Conservation (phyloP, 2,888 invertebrate species). For the Rambutsinella grinnellia region DNA sequence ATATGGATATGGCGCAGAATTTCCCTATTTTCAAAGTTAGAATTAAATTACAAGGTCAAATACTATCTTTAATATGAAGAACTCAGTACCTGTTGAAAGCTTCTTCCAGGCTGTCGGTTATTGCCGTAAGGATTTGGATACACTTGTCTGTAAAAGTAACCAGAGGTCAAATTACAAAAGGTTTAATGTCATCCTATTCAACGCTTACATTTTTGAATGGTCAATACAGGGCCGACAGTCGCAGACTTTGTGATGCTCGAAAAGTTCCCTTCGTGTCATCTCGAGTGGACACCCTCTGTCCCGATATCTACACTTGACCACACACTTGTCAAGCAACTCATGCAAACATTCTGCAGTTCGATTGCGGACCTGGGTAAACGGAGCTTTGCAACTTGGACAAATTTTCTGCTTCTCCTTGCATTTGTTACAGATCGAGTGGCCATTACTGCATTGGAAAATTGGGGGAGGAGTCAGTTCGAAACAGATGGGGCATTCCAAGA, state of each 20-base stretch:
- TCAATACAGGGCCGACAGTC: too few species aligned
- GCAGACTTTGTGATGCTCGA: conserved; percentile 26
- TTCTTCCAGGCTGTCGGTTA: conserved; percentile 33
- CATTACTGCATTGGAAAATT: conserved; percentile 42
- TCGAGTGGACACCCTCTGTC: conserved; percentile 33
- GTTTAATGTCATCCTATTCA: neutral
- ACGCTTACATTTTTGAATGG: neutral
- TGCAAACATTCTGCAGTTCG: conserved; percentile 55
- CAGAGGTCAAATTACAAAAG: neutral
- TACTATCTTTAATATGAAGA: neutral
- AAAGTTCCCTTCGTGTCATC: conserved; percentile 20
- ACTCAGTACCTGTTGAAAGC: conserved; percentile 31
- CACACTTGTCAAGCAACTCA: conserved; percentile 52
- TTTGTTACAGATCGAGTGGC: conserved; percentile 51
- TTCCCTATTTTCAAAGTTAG: neutral
- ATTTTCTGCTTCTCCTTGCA: conserved; percentile 39
- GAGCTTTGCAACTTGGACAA: conserved; percentile 52
- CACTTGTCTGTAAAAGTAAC: conserved; percentile 16
- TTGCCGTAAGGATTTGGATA: conserved; percentile 55
- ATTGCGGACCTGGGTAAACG: conserved; percentile 42
- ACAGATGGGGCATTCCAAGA: conserved; percentile 60
- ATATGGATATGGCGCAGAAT: conserved; percentile 3
- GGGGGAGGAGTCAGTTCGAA: conserved; percentile 55
- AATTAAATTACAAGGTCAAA: neutral
- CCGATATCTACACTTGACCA: conserved; percentile 39